Evolutionary conservation across 2,797 vertebrate species (phyloP).

Genomic region (Allobates femoralis): DNA sequence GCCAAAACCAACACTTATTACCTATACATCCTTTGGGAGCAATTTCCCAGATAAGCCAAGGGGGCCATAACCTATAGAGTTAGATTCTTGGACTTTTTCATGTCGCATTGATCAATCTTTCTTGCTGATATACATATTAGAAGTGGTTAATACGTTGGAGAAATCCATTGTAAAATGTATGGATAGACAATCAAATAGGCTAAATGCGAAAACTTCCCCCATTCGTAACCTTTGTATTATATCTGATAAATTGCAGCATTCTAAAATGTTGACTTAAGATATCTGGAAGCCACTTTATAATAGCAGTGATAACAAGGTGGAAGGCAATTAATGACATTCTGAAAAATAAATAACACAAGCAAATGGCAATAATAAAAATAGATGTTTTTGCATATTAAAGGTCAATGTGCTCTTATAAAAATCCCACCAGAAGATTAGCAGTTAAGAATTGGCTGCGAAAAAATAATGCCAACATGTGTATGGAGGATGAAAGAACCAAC

Average conservation of each 20-base stretch:
- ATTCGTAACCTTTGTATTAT: background rate
- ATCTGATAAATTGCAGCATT: background rate
- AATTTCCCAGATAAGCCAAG: no score
- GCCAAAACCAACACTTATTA: no score
- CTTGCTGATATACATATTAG: no score
- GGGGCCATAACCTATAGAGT: no score
- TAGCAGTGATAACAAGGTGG: background rate
- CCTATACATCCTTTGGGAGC: no score
- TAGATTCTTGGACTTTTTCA: no score
- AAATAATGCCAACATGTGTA: conserved; percentile 13
- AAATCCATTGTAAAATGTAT: background rate
- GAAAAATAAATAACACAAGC: conserved; percentile 28
- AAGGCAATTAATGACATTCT: background rate
- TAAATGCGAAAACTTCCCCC: background rate
- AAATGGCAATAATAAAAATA: conserved; percentile 33
- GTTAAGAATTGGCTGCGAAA: conserved; percentile 13
- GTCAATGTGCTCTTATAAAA: conserved; percentile 11
- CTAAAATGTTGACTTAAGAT: background rate
- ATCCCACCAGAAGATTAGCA: conserved; percentile 3
- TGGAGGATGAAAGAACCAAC: conserved; percentile 36
- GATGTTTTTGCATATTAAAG: conserved; percentile 26
- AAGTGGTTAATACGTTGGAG: background rate
- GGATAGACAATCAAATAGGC: background rate
- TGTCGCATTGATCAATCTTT: no score
- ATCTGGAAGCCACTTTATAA: conserved; percentile 18